Base-by-base conservation (phyloP, 2,113 vertebrate genomes). In the Diglossa brunneiventris region DNA sequence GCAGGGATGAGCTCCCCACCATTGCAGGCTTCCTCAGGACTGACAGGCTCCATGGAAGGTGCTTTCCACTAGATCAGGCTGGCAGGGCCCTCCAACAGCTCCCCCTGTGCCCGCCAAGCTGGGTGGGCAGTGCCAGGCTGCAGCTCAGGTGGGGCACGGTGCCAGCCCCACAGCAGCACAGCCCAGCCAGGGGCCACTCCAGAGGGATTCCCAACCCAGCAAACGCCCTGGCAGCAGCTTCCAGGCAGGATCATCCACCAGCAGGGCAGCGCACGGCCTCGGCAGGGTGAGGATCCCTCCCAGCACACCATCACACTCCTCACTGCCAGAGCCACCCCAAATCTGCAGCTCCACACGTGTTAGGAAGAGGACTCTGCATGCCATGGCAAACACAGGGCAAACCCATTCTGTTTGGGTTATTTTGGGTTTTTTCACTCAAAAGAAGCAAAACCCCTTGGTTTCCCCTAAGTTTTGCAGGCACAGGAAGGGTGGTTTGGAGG, bases 271-370 rank as follows among this genome's bases (percentile, higher is more conserved):
- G 52, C 13, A 1, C 0, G 5, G 86, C 2, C 59, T 14, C 21
- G 1, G 75, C 17, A 33, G 37, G 27, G 49, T 0, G 1, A 21
- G 11, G 22, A 31, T 11, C 3, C 10, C 75, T 50, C 59, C 24
- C 10, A 30, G 10, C 81, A 19, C 35, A 7, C 17, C 79, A 20
- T 3, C 44, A 7, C 12, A 4, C 17, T 8, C 33, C 79, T 15
- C 16, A 10, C 53, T 19, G 47, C 30, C 87, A 44, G 7, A 24
- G 31, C 18, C 46, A 18, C 4, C n/a, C 52, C 10, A 5, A 15
- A 12, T 0, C 62, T 1, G n/a, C 87, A 17, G 2, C 1, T 20
- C 30, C 68, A n/a, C 9, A 18, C 2, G 1, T 0, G 0, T 20
- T 2, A 20, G 68, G 59, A 7, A 42, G 3, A 77, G 20, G 10